phyloP scores from a whole-genome alignment of 2,888 invertebrate genomes.

The Linyphia triangularis region DNA sequence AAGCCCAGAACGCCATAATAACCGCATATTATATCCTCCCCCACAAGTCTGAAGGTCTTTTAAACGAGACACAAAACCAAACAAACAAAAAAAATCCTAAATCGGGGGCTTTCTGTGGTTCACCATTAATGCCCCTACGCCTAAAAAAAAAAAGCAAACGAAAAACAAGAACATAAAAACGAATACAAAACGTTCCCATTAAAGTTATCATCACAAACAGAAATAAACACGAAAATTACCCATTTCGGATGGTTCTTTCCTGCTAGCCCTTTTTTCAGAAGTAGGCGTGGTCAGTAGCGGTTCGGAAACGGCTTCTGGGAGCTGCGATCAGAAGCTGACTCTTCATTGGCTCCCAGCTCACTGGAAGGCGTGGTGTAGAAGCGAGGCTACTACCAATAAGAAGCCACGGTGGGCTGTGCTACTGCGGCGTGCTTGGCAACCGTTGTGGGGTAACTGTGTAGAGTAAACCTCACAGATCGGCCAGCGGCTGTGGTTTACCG shows the following conservation, averaged over 20 bases:
- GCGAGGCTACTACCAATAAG: constrained; percentile 68
- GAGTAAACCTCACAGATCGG: constrained; percentile 58
- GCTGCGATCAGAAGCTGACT: constrained; percentile 61
- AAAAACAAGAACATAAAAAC: not conserved
- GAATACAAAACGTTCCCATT: constrained; percentile 41
- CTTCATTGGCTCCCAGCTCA: constrained; percentile 68
- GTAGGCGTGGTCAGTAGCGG: constrained; percentile 71
- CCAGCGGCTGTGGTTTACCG: constrained; percentile 60
- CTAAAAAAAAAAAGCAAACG: not conserved
- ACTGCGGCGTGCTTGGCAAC: constrained; percentile 51
- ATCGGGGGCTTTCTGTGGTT: constrained; percentile 60
- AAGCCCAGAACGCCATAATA: constrained; percentile 7
- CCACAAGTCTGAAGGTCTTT: constrained; percentile 39
- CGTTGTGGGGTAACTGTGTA: constrained; percentile 41
- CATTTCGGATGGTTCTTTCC: constrained; percentile 25
- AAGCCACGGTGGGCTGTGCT: constrained; percentile 68
- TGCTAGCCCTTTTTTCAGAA: not conserved
- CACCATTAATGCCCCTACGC: constrained; percentile 59
- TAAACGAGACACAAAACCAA: not conserved
- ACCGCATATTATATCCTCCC: constrained; percentile 35
- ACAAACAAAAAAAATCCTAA: constrained; percentile 8
- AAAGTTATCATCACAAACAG: constrained; percentile 32
- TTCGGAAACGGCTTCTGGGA: constrained; percentile 70
- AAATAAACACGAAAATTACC: constrained; percentile 40
- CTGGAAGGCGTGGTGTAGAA: constrained; percentile 65